Conservation (phyloP, 2,113 vertebrate genomes). For the Plotosus lineatus region DNA sequence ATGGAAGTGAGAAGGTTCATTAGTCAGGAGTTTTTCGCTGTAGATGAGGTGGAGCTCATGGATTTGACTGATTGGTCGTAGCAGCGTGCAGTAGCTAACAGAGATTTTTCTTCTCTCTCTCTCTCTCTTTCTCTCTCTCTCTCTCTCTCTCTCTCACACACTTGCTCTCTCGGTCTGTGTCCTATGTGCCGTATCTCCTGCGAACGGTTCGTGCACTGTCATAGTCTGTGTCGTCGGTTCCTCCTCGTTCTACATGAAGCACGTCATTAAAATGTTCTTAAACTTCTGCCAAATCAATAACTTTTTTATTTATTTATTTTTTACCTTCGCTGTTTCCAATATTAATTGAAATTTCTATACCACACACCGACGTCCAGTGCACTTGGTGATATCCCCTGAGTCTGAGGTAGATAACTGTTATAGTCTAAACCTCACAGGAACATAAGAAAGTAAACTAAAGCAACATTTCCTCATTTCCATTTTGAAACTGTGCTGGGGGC, state of each 20-base stretch:
- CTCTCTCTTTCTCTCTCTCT: background rate
- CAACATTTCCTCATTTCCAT: too few relatives aligned
- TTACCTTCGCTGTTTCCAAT: too few relatives aligned
- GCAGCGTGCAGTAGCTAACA: background rate
- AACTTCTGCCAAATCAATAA: background rate
- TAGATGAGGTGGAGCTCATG: constrained; percentile 4
- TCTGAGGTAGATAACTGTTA: too few relatives aligned
- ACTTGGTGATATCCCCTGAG: too few relatives aligned
- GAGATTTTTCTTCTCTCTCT: background rate
- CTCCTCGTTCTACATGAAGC: background rate
- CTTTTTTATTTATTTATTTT: too few relatives aligned
- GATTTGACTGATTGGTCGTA: background rate
- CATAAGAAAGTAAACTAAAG: too few relatives aligned
- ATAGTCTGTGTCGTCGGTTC: background rate
- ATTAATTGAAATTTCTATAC: too few relatives aligned
- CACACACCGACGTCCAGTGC: too few relatives aligned
- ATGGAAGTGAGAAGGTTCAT: background rate
- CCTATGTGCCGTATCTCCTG: background rate
- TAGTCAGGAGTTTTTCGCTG: background rate
- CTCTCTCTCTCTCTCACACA: background rate
- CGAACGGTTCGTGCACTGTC: background rate
- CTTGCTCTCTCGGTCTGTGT: background rate
- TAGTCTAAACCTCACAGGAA: too few relatives aligned
- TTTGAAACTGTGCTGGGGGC: too few relatives aligned
- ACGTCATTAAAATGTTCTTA: background rate